A percentile compares a stretch with the other conserved stretches of the same genome.
Evolutionary conservation across 2,113 vertebrate species (phyloP).

Genomic region (Phalacrocorax carbo): DNA sequence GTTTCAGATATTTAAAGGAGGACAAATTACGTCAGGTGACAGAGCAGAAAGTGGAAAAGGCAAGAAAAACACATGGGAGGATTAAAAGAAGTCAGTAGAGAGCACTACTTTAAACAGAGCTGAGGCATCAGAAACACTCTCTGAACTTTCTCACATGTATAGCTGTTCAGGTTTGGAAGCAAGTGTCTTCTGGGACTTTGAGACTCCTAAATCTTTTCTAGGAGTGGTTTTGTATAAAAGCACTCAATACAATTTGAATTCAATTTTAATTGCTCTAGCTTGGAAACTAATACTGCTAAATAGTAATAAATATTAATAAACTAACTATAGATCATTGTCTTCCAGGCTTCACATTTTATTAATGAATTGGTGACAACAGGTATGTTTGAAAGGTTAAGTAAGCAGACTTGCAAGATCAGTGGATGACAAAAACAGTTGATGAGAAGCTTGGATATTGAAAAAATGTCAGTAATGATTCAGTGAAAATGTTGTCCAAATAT

Average conservation of each 20-base stretch:
- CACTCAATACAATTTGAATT: not conserved
- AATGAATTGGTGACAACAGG: fast-evolving
- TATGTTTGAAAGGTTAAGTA: not conserved
- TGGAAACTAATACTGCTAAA: not conserved
- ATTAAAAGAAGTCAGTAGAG: not conserved
- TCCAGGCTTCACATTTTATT: not conserved
- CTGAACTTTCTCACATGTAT: not conserved
- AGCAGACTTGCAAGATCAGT: not conserved
- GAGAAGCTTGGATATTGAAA: not conserved
- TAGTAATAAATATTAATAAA: too few relatives aligned
- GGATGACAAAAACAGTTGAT: not conserved
- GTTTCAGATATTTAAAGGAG: not conserved
- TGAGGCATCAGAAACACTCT: not conserved
- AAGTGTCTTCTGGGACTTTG: not conserved
- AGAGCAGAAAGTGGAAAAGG: not conserved
- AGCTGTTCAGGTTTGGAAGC: not conserved
- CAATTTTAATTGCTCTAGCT: not conserved
- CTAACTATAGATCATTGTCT: not conserved
- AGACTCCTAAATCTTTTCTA: not conserved
- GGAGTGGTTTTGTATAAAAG: not conserved
- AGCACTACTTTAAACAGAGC: not conserved
- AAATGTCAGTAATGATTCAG: not conserved
- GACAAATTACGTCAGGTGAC: not conserved
- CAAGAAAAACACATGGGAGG: not conserved
- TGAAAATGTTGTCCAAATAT: not conserved